These are phyloP conservation scores for Petroica traversi DNA, from an alignment of 2,113 vertebrate species.

Conservation along the genomic window DNA sequence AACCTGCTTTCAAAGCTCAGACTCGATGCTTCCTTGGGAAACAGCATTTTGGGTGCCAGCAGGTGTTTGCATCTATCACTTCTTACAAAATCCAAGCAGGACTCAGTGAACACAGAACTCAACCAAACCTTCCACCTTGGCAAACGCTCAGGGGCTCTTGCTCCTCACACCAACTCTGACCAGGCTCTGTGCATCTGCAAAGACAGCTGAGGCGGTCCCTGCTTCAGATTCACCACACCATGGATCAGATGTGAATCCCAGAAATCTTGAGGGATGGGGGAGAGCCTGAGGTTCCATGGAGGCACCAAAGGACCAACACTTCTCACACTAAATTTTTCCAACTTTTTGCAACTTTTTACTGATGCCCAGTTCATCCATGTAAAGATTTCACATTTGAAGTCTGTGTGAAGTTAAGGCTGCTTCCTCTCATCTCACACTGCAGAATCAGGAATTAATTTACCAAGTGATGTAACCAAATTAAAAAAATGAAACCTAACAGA, in stretches of 20 bases:
- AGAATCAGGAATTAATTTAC: background rate
- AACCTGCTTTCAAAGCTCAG: background rate
- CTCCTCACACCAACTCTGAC: background rate
- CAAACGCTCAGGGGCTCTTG: background rate
- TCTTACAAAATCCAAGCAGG: background rate
- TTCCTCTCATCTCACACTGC: background rate
- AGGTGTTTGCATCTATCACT: background rate
- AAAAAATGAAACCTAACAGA: background rate
- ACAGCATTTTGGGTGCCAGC: background rate
- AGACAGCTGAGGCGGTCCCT: background rate
- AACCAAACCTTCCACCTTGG: background rate
- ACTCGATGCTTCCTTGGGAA: background rate
- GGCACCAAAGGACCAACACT: background rate
- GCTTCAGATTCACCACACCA: background rate
- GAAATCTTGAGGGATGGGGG: background rate
- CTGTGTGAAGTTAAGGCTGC: background rate
- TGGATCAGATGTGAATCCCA: background rate
- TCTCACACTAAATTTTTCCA: background rate
- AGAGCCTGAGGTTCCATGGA: fast-evolving
- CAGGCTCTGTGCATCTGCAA: background rate
- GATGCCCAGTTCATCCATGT: fast-evolving
- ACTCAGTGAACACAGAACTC: background rate
- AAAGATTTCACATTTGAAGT: background rate
- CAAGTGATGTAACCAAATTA: background rate
- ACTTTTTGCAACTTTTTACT: background rate